Evolutionary conservation across 2,888 invertebrate species (phyloP), one percentile per base, ranked within the genome.

Genomic region (Odiellus spinosus): DNA sequence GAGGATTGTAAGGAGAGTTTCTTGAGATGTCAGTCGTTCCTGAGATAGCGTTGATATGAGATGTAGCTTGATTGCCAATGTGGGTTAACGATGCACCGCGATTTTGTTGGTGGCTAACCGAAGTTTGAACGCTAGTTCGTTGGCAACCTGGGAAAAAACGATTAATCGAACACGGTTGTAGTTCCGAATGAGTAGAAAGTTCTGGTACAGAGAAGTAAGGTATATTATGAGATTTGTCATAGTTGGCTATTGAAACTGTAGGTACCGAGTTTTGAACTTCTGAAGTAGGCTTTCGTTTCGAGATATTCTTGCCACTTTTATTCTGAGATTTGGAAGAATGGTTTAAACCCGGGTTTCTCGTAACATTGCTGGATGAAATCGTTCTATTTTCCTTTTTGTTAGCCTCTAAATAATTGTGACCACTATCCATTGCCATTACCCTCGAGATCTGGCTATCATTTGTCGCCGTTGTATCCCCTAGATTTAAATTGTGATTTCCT

Each of bases 1-100:
- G 41, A 1, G 52, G 42, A 40, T 54, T 52, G 14, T 48, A 49
- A 14, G 52, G 17, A 8, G 50, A 46, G 3, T 38, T n/a, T 10
- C 38, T 18, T 12, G 15, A 17, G 2, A 17, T 15, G 38, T 38
- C 38, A 38, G 15, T 12, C 14, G 15, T 38, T n/a, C 15, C 17
- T 38, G 38, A 38, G 8, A 17, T 15, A 8, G 3, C 18, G 1
- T 11, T 11, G 10, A 38, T 17, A n/a, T 38, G 38, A 10, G 38
- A 38, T 38, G 38, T 8, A 35, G 35, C 35, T 38, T 15, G 14
- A 10, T 14, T n/a, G 18, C 17, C 10, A 10, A 17, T 38, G 10
- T 38, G 15, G 10, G 12, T 17, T 17, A 38, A 10, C 8, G 15
- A 15, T 10, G 18, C 14, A 18, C 12, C 10, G 10, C 38, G 38